A percentile compares a stretch with the other conserved stretches of the same genome.
Evolutionary conservation across 92 coral and sea anemone genomes (phyloP).

Genomic region (Zoanthus gigantus): DNA sequence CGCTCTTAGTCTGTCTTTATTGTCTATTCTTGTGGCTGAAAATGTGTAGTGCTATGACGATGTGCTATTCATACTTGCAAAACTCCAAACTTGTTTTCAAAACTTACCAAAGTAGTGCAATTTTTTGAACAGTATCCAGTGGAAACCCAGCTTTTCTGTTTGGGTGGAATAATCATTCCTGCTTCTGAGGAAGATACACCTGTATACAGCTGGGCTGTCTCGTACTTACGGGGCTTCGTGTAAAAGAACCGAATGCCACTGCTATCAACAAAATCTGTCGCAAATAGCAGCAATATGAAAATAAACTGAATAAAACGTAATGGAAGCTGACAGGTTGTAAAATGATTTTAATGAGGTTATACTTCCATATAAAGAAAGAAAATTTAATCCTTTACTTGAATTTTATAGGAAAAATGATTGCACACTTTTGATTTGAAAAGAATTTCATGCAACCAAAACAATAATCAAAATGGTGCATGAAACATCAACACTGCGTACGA

Average conservation of each 20-base stretch:
- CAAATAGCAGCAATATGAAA: not conserved
- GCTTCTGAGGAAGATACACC: not conserved
- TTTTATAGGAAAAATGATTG: no score
- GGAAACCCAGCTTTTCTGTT: not conserved
- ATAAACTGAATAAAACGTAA: not conserved
- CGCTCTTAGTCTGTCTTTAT: no score
- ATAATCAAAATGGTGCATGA: no score
- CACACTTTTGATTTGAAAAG: no score
- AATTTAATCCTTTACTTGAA: no score
- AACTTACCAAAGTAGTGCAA: not conserved
- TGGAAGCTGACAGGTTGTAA: not conserved
- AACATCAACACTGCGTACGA: no score
- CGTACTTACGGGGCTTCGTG: slow-evolving; percentile 1
- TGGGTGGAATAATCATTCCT: not conserved
- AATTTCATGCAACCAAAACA: no score
- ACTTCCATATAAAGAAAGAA: no score
- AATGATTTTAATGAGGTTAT: not conserved
- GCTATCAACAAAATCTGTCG: slow-evolving; percentile 5
- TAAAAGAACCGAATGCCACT: not conserved
- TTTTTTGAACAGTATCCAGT: not conserved
- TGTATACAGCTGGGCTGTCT: not conserved
- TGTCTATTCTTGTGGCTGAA: no score
- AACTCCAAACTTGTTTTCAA: not conserved
- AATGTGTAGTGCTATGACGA: no score
- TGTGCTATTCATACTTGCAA: not conserved